Base-by-base conservation (phyloP, 2,113 vertebrate species). In the Lagopus leucura region DNA sequence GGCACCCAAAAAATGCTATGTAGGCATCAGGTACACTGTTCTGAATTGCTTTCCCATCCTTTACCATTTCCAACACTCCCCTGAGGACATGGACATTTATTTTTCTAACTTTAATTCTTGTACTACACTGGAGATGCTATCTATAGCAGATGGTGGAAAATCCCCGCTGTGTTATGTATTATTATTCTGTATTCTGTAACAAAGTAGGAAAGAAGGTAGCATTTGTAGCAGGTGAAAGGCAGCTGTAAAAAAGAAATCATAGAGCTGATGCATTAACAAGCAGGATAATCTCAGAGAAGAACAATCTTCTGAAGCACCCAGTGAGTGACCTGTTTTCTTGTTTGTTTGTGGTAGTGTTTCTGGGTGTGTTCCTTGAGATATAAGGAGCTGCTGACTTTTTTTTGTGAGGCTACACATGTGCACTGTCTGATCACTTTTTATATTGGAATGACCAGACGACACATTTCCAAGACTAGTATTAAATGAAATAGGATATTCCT, bases 401-500 rank as follows among this genome's bases (percentile, higher is more conserved):
- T 58, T 65, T 61, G 45, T 93, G 88, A 84, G 91, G 75, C 40
- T 93, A 63, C 77, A 75, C 54, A 24, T 30, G 40, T 95, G 69
- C 47, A 22, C 65, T 95, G 57, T 92, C 88, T 96, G 88, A 79
- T 94, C 81, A 82, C 43, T n/a, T 70, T 95, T 92, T 76, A 70
- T 86, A 84, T n/a, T 47, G 77, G 36, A 95, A 95, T 67, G 80
- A 92, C 57, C 69, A 95, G 79, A 78, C 0, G 10, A 84, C 88
- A 90, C 43, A 82, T 84, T 95, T 94, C 66, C 70, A 94, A 86
- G 76, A 57, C 71, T 76, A 50, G 36, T 92, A 86, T 84, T 90
- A 81, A 90, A 95, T 88, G 92, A 94, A 96, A 95, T 69, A 75
- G 58, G 90, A 93, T 95, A 94, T 95, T 94, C 82, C 91, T 94